phyloP scores from a whole-genome alignment of 2,797 vertebrate genomes.

The Alcedo quadribrachys region DNA sequence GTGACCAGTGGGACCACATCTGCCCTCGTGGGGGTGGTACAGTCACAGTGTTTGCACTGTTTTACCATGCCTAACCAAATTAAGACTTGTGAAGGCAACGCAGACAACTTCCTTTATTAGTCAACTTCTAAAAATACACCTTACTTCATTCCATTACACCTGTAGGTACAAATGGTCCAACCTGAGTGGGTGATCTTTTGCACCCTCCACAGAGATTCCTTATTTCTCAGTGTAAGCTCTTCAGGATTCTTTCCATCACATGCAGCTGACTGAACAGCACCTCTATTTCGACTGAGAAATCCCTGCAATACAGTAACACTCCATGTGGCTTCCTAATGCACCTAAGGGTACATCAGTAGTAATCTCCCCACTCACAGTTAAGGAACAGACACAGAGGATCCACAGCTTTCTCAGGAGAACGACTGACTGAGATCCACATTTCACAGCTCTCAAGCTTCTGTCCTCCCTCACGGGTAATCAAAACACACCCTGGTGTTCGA shows the following conservation, averaged over 20 bases:
- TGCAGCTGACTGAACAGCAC: not conserved
- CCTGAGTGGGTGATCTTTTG: not conserved
- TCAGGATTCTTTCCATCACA: not conserved
- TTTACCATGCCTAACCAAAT: not conserved
- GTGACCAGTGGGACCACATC: not conserved
- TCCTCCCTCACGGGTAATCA: not conserved
- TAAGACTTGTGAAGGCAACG: not conserved
- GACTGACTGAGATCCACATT: not conserved
- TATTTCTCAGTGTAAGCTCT: not conserved
- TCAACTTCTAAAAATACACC: not conserved
- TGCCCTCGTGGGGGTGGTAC: not conserved
- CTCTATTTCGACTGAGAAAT: fast-evolving
- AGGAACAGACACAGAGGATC: not conserved
- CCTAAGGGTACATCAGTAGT: not conserved
- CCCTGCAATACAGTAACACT: not conserved
- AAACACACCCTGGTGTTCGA: not conserved
- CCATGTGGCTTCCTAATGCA: not conserved
- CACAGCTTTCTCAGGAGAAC: not conserved
- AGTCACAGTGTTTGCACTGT: not conserved
- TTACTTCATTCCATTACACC: not conserved
- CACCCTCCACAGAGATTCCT: not conserved
- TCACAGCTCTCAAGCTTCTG: not conserved
- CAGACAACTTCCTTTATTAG: not conserved
- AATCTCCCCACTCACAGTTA: not conserved
- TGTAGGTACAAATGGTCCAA: not conserved